Evolutionary conservation across 2,888 invertebrate genomes (phyloP).

Genomic region (Pantelozetes paolii): DNA sequence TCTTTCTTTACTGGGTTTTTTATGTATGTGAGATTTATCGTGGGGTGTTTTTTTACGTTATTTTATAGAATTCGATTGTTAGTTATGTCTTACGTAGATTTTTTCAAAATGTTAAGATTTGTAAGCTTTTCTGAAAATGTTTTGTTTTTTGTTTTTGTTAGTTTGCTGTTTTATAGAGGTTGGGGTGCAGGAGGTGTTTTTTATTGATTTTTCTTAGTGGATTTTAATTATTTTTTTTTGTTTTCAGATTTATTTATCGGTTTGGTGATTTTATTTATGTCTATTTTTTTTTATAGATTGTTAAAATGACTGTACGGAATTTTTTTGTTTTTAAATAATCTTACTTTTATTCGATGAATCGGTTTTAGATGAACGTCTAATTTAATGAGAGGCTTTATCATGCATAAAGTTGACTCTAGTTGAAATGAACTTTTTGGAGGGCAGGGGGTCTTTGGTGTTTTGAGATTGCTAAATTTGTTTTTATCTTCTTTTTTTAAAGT

Average conservation of each 20-base stretch:
- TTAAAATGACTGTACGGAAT: background rate
- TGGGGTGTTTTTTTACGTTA: slow-evolving; percentile 21
- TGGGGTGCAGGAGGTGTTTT: slow-evolving; percentile 24
- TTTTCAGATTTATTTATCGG: slow-evolving; percentile 32
- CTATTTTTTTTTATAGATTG: slow-evolving; percentile 4
- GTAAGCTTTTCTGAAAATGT: slow-evolving; percentile 10
- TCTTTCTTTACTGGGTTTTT: background rate
- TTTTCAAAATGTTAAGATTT: background rate
- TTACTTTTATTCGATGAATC: background rate
- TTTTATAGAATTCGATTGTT: slow-evolving; percentile 13
- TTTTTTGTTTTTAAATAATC: background rate
- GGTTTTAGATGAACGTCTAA: background rate
- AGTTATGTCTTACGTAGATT: background rate
- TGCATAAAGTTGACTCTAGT: background rate
- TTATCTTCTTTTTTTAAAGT: too few relatives aligned
- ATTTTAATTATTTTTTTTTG: slow-evolving; percentile 6
- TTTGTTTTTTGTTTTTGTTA: slow-evolving; percentile 11
- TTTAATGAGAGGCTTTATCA: background rate
- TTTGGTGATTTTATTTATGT: background rate
- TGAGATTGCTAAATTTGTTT: too few relatives aligned
- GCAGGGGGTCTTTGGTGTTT: background rate
- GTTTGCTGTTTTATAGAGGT: background rate
- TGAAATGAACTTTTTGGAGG: background rate
- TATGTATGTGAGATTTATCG: background rate
- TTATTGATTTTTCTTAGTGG: slow-evolving; percentile 36